Evolutionary conservation across 2,888 invertebrate species (phyloP), one percentile per base, ranked within the genome.

Genomic region (Acanthosepion esculentum): DNA sequence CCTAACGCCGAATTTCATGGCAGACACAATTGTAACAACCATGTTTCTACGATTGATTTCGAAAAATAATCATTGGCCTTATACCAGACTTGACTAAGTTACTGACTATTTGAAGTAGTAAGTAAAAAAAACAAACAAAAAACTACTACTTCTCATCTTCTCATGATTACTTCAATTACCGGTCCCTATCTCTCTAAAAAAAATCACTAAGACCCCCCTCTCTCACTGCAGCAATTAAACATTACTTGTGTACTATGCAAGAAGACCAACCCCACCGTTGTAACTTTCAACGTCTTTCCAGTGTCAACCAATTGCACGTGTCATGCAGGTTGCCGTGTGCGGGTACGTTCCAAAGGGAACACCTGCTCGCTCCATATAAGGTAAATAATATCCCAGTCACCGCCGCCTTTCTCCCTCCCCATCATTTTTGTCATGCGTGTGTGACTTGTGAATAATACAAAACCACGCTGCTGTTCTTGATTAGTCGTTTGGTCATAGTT

Each of bases 331-430:
- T 78, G 78, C n/a, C n/a, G 78, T 18, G 15, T 78, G 78, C 78
- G n/a, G 78, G n/a, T 78, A 33, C n/a, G n/a, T 78, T 78, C n/a
- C 18, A 78, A 78, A 78, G 78, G 78, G 78, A 78, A 78, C 78
- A 78, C 78, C 78, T 78, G 78, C 78, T 78, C 78, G 33, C n/a
- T 78, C 78, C 78, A 78, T 78, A 78, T 78, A 78, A 78, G 78
- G 78, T 33, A 78, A 78, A n/a, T 78, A 78, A 78, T 78, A 33
- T 33, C 12, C 78, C n/a, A n/a, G 12, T 78, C 78, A 15, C 78
- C 78, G 0, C 5, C 78, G n/a, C n/a, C n/a, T 33, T 0, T n/a
- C n/a, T 12, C n/a, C n/a, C n/a, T n/a, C n/a, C n/a, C 33, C 12
- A 15, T 78, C 23, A 4, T 33, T n/a, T n/a, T 15, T 78, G n/a